Evolutionary conservation across 2,888 invertebrate genomes (phyloP).

Genomic region (Cenopis cana): DNA sequence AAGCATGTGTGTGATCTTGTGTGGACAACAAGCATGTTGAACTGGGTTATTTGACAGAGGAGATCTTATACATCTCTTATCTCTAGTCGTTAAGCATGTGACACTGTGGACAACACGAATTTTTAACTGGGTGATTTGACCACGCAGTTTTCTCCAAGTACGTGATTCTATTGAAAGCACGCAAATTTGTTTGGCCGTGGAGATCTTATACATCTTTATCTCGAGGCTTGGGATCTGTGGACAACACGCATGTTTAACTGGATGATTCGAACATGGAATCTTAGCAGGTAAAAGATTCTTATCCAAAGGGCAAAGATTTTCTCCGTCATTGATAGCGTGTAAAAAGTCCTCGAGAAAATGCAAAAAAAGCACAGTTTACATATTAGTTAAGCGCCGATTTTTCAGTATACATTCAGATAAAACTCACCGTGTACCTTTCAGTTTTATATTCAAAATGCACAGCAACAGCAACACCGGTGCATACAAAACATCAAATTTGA

Average conservation of each 20-base stretch:
- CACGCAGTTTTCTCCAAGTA: slow-evolving; percentile 86
- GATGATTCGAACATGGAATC: too few species aligned
- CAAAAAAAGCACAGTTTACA: not conserved
- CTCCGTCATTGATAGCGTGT: too few species aligned
- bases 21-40: slow-evolving; percentile 31
- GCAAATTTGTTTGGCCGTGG: not conserved
- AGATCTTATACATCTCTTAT: not conserved
- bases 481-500: slow-evolving; percentile 25
- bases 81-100: too few species aligned
- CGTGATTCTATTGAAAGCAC: slow-evolving; percentile 89
- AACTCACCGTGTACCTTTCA: slow-evolving; percentile 1
- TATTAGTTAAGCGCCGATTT: not conserved
- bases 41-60: not conserved
- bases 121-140: too few species aligned
- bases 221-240: too few species aligned
- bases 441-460: slow-evolving; percentile 21
- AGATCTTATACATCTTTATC: not conserved
- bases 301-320: too few species aligned
- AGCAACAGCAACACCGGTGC: slow-evolving; percentile 10
- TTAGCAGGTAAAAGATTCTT: too few species aligned
- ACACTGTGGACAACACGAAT: too few species aligned
- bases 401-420: not conserved
- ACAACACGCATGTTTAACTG: too few species aligned
- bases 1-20: slow-evolving; percentile 98
- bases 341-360: too few species aligned